Conservation (phyloP, 2,797 vertebrate genomes). For the Rhinatrema bivittatum region DNA sequence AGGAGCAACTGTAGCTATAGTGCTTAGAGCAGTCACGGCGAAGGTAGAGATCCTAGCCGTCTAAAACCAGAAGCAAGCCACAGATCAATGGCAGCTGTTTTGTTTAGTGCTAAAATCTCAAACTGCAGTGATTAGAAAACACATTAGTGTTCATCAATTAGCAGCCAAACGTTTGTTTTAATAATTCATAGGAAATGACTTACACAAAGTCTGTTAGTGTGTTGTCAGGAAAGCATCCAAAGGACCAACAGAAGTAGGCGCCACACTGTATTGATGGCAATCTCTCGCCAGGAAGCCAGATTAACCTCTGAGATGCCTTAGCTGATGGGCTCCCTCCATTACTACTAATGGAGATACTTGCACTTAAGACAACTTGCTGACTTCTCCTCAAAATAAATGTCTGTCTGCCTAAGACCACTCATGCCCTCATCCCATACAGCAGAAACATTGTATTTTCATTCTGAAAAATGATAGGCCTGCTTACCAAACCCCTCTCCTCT, state of each 20-base stretch:
- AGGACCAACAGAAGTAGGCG: slow-evolving; percentile 88
- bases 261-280: slow-evolving; percentile 85
- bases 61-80: slow-evolving; percentile 51
- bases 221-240: slow-evolving; percentile 74
- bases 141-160: slow-evolving; percentile 99
- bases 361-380: slow-evolving; percentile 23
- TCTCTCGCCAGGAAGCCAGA: slow-evolving; percentile 86
- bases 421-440: too few relatives aligned
- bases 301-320: slow-evolving; percentile 86
- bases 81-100: slow-evolving; percentile 92
- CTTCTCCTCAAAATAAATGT: too few relatives aligned
- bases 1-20: too few relatives aligned
- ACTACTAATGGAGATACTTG: slow-evolving; percentile 59
- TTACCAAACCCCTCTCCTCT: too few relatives aligned
- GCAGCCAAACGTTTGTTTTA: slow-evolving; percentile 89
- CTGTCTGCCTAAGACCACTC: too few relatives aligned
- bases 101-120: slow-evolving; percentile 95
- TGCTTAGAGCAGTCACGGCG: slow-evolving; percentile 33
- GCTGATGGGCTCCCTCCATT: slow-evolving; percentile 56
- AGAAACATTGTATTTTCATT: too few relatives aligned
- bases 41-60: slow-evolving; percentile 25
- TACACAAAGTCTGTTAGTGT: slow-evolving; percentile 77
- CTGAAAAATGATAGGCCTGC: too few relatives aligned
- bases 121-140: slow-evolving; percentile 99
- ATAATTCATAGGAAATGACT: slow-evolving; percentile 93